Evolutionary conservation across 2,797 vertebrate genomes (phyloP).

Genomic region (Pagetopsis macropterus): DNA sequence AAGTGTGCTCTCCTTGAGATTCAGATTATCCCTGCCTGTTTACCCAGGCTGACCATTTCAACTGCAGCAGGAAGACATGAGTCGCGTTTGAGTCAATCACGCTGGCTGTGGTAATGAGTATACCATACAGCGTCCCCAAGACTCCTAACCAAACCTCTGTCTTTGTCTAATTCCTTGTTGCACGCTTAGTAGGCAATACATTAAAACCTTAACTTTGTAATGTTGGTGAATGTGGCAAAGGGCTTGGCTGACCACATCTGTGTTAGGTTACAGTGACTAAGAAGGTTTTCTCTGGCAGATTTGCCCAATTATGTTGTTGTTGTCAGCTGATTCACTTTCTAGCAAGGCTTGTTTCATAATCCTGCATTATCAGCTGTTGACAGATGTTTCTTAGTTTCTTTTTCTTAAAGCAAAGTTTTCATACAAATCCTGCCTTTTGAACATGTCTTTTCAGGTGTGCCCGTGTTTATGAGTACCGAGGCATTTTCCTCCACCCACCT

Average conservation of each 20-base stretch:
- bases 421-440: slow-evolving; percentile 13
- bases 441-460: slow-evolving; percentile 1
- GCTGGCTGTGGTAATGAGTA: slow-evolving; percentile 51
- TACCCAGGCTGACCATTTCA: slow-evolving; percentile 52
- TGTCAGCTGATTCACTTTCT: slow-evolving; percentile 58
- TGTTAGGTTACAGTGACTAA: slow-evolving; percentile 31
- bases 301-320: slow-evolving; percentile 43
- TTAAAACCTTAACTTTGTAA: slow-evolving; percentile 54
- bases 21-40: slow-evolving; percentile 46
- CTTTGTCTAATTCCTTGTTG: slow-evolving; percentile 28
- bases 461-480: background rate
- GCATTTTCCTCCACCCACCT: slow-evolving; percentile 26
- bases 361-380: slow-evolving; percentile 57
- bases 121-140: slow-evolving; percentile 52
- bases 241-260: slow-evolving; percentile 34
- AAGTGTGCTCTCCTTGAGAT: slow-evolving; percentile 28
- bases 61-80: slow-evolving; percentile 66
- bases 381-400: slow-evolving; percentile 26
- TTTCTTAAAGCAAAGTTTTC: slow-evolving; percentile 20
- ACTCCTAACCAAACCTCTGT: slow-evolving; percentile 41
- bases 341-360: slow-evolving; percentile 37
- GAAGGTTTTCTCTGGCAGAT: slow-evolving; percentile 32
- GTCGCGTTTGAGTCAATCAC: slow-evolving; percentile 62
- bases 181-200: slow-evolving; percentile 20
- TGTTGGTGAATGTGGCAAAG: slow-evolving; percentile 31